Evolutionary conservation across 2,797 vertebrate genomes (phyloP).

Genomic region (Hirundo rustica): DNA sequence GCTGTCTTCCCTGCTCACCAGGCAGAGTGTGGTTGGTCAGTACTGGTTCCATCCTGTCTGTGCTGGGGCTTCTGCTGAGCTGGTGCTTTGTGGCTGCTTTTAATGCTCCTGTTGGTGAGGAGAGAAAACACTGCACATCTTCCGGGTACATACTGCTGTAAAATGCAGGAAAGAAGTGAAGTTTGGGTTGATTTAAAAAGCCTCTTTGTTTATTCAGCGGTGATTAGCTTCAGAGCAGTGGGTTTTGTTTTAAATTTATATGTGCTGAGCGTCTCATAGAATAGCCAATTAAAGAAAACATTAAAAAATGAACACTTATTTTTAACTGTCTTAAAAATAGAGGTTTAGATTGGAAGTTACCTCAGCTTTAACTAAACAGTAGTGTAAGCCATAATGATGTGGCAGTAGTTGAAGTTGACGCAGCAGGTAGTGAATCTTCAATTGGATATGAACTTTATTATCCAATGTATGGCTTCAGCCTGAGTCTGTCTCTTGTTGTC

Average conservation of each 20-base stretch:
- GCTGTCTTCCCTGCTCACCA: neutral
- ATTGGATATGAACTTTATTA: slow-evolving; percentile 63
- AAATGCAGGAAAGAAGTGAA: slow-evolving; percentile 44
- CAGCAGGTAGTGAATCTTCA: slow-evolving; percentile 67
- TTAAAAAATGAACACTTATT: neutral
- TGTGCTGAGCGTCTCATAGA: neutral
- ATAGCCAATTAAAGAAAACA: slow-evolving; percentile 46
- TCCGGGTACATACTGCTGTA: neutral
- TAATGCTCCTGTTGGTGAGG: neutral
- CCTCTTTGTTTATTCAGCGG: slow-evolving; percentile 48
- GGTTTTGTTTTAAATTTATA: slow-evolving; percentile 46
- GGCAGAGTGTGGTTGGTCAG: neutral
- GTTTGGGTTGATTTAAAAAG: slow-evolving; percentile 42
- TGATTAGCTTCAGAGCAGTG: slow-evolving; percentile 58
- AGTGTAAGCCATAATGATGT: slow-evolving; percentile 20
- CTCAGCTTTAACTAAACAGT: slow-evolving; percentile 36
- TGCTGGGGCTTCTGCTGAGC: neutral
- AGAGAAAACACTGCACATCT: neutral
- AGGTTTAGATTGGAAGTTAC: slow-evolving; percentile 21
- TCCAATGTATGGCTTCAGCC: slow-evolving; percentile 49
- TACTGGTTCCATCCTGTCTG: neutral
- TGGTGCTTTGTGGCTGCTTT: neutral
- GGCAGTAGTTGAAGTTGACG: slow-evolving; percentile 4
- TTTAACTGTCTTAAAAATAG: slow-evolving; percentile 45
- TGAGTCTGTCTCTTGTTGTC: slow-evolving; percentile 67